Evolutionary conservation across 1,140 invertebrate species (phyloP).

Genomic region (Plutomurus gul): DNA sequence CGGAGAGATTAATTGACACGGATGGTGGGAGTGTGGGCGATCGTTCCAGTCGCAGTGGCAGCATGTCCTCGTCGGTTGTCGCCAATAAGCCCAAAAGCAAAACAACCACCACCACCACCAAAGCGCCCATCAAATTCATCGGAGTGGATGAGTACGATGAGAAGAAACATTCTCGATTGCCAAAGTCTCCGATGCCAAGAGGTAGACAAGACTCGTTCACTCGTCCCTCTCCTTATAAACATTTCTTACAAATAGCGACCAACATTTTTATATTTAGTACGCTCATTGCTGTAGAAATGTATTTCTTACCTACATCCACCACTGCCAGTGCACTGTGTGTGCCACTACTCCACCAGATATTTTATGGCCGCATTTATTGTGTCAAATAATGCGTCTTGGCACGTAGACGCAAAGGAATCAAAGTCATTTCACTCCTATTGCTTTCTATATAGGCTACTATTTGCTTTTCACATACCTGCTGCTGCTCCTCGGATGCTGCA

Average conservation of each 20-base stretch:
- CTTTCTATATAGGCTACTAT: too few species aligned
- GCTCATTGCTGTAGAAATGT: background rate
- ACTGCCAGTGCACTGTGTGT: background rate
- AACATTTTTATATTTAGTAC: background rate
- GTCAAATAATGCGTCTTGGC: constrained; percentile 1
- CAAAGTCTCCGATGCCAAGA: constrained; percentile 51
- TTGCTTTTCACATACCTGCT: too few species aligned
- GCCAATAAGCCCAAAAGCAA: constrained; percentile 14
- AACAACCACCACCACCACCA: constrained; percentile 53
- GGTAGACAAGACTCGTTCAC: constrained; percentile 21
- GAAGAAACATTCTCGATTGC: constrained; percentile 50
- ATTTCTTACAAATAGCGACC: too few species aligned
- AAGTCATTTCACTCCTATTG: background rate
- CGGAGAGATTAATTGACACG: constrained; percentile 47
- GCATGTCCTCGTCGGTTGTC: constrained; percentile 31
- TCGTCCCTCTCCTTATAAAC: too few species aligned
- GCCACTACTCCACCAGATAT: background rate
- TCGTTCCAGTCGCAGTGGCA: constrained; percentile 45
- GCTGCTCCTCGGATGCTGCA: too few species aligned
- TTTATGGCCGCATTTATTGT: background rate
- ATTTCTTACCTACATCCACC: background rate
- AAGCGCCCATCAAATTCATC: constrained; percentile 60
- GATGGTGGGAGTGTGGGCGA: constrained; percentile 40
- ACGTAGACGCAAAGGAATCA: background rate
- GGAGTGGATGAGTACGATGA: constrained; percentile 55